Evolutionary conservation across 2,113 vertebrate genomes (phyloP).

Genomic region (Pavo muticus): DNA sequence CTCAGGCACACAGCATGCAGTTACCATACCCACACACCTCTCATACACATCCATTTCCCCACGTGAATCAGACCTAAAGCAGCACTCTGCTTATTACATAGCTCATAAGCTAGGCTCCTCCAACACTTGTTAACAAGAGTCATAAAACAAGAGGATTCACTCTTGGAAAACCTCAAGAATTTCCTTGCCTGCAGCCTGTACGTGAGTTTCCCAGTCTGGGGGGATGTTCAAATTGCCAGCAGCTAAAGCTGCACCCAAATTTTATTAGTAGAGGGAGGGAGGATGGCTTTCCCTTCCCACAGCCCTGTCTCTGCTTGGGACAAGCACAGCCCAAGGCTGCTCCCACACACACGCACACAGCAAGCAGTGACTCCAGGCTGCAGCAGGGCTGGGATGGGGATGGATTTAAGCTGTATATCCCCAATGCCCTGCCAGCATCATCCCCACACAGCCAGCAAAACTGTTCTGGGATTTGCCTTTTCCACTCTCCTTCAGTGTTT

Average conservation of each 20-base stretch:
- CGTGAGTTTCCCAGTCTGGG: background rate
- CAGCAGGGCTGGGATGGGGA: background rate
- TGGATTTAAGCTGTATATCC: background rate
- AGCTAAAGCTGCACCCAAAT: slow-evolving; percentile 26
- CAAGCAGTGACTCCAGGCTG: background rate
- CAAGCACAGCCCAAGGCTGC: background rate
- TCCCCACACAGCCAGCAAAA: background rate
- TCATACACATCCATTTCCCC: background rate
- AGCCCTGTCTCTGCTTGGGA: background rate
- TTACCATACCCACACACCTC: background rate
- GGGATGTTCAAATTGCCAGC: background rate
- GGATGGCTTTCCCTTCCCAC: background rate
- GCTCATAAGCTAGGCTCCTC: background rate
- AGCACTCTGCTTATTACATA: background rate
- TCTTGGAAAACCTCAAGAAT: background rate
- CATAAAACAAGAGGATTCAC: background rate
- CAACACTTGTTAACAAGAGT: background rate
- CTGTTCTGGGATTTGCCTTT: background rate
- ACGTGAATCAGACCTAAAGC: background rate
- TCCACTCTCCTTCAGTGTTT: no score
- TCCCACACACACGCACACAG: background rate
- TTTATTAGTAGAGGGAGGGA: background rate
- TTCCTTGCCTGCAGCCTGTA: background rate
- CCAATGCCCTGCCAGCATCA: fast-evolving
- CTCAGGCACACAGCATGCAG: fast-evolving